Evolutionary conservation across 2,888 invertebrate species (phyloP), one percentile per base, ranked within the genome.

Genomic region (Camptogramma bilineatum): DNA sequence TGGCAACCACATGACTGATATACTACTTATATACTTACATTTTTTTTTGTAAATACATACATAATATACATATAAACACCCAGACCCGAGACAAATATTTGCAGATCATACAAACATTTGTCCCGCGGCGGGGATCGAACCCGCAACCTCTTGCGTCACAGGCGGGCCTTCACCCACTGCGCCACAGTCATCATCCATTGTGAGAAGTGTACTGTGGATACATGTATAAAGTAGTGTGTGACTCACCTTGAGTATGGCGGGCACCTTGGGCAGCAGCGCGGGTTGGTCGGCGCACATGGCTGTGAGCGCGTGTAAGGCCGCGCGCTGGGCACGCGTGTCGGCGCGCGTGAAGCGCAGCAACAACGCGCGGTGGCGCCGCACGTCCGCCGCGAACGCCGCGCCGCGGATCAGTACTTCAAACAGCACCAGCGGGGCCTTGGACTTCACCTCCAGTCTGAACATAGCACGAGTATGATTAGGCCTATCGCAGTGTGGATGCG

Each of bases 271-370:
- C 94, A 99, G 95, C 77, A 99, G 94, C 58, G 94, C 90, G 67
- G 95, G 95, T 89, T 98, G 96, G 73, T 97, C 93, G 62, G 96
- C 96, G 74, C 98, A 97, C 54, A 99, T 95, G 86, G 98, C 98
- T 83, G 99, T 99, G 80, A 99, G 95, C 63, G 99, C 99, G 79
- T 99, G 97, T 78, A 99, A 95, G 75, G 99, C 94, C 91, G 98
- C 97, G 73, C 98, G 96, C 86, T 98, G 98, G 5, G 97, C 97
- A 82, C 97, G 97, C 34, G 94, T 86, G 83, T 98, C 97, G 80
- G 74, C 95, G 95, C 73, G 95, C 89, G 94, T 97, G 86, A 97
- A 97, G 75, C 97, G 96, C 81, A 98, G 91, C 79, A 98, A 91
- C 70, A 98, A 93, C 70, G 95, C 94, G 66, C 98, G 96, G 87